A percentile compares a stretch with the other conserved stretches of the same genome.
Evolutionary conservation across 2,888 invertebrate species (phyloP).

Genomic region (Drosophila mimica): DNA sequence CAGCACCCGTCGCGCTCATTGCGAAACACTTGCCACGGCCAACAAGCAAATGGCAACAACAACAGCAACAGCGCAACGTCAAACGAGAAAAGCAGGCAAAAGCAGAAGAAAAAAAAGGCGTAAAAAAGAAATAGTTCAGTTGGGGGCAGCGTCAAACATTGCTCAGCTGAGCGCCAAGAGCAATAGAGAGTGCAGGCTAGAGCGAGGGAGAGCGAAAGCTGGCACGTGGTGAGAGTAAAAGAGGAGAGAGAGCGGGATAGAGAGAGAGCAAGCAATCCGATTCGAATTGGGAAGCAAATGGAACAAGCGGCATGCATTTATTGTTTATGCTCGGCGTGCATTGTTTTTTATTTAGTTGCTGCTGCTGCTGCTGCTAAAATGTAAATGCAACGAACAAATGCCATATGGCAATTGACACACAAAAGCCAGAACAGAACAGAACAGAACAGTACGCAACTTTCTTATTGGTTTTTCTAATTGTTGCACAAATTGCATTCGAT

Average conservation of each 20-base stretch:
- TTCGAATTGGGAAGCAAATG: conserved; percentile 32
- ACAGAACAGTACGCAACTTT: conserved; percentile 19
- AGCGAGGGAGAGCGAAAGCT: conserved; percentile 15
- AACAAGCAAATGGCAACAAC: conserved; percentile 67
- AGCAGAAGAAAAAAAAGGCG: conserved; percentile 59
- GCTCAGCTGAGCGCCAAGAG: conserved; percentile 69
- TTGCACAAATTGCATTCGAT: conserved; percentile 59
- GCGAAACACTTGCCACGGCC: conserved; percentile 83
- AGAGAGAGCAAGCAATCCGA: conserved; percentile 8
- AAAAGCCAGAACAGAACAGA: not conserved
- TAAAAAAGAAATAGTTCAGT: conserved; percentile 73
- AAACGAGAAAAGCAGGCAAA: conserved; percentile 71
- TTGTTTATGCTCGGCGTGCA: conserved; percentile 66
- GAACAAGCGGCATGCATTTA: conserved; percentile 59
- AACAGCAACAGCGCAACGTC: conserved; percentile 37
- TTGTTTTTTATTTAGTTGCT: conserved; percentile 24
- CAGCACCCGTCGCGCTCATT: conserved; percentile 71
- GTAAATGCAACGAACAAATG: conserved; percentile 3
- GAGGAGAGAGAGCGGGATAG: conserved; percentile 9
- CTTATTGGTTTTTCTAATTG: conserved; percentile 40
- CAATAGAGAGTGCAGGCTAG: conserved; percentile 36
- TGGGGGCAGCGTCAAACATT: conserved; percentile 58
- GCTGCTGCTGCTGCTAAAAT: conserved; percentile 2
- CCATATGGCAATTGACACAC: conserved; percentile 7
- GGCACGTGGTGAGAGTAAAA: conserved; percentile 46